Evolutionary conservation across 2,888 invertebrate species (phyloP), one percentile per base, ranked within the genome.

Genomic region (Lepetodrilus schrolli): DNA sequence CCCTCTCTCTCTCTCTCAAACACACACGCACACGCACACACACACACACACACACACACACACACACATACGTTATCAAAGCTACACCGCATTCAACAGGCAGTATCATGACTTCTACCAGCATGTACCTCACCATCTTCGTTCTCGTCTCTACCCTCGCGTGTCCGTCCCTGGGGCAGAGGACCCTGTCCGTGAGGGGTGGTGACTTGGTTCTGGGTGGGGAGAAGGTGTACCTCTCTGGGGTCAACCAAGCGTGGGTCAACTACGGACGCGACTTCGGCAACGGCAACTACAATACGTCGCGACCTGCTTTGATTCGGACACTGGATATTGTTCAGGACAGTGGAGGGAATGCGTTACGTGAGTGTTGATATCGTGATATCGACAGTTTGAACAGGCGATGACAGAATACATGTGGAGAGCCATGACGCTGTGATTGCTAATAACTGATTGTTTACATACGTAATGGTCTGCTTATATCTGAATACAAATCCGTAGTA

Each of bases 241-340:
- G 82, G 66, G 69, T 82, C 43, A 82, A 81, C 69, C 80, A 80
- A 13, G 81, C 82, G 1, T 82, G 82, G 82, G 78, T 76, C 47
- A 58, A 48, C 10, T 82, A 80, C 38, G 81, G 70, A 1, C 21
- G 43, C 3, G 82, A 82, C 49, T 82, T 82, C 66, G 82, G 82
- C 43, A 74, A 77, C 37, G 74, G 69, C 17, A 36, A 69, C 37
- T 82, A 80, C 50, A 37, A 34, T 1, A 70, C 50, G 1, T 78
- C 78, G 4, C 75, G 75, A 37, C 73, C 76, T 4, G 68, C 70
- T 20, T 70, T 82, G 4, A 58, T 79, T 0, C 13, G 71, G 5
- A 79, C 77, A 3, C 58, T 82, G 3, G 74, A 80, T 30, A 66
- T 43, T 1, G 74, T 82, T 30, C 72, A 72, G 2, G 47, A 49